phyloP scores from a whole-genome alignment of 2,797 vertebrate genomes.

The Malurus splendens region DNA sequence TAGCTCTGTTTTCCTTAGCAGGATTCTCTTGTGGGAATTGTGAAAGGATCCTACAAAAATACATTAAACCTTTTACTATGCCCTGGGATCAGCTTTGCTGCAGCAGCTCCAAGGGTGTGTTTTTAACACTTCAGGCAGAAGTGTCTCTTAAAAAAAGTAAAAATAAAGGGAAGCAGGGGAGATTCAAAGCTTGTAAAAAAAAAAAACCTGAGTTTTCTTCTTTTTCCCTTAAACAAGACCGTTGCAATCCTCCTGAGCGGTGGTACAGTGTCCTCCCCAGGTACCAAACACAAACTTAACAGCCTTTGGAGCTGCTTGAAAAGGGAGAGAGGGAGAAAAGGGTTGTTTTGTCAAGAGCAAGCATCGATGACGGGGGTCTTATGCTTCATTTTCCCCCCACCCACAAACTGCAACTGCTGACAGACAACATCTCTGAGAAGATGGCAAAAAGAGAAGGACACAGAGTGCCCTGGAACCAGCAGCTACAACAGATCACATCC shows the following conservation, averaged over 20 bases:
- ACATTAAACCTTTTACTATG: constrained; percentile 17
- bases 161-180: neutral
- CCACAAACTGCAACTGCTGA: neutral
- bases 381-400: accelerated
- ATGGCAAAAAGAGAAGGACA: neutral
- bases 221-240: neutral
- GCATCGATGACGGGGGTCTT: neutral
- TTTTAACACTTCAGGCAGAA: constrained; percentile 20
- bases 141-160: neutral
- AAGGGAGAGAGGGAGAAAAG: neutral
- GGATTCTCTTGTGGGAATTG: neutral
- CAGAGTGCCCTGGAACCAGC: neutral
- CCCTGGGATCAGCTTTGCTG: neutral
- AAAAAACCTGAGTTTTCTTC: neutral
- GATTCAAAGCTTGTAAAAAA: neutral
- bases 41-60: constrained; percentile 36
- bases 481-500: accelerated
- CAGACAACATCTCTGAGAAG: neutral
- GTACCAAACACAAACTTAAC: neutral
- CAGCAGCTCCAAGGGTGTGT: constrained; percentile 13
- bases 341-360: neutral
- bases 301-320: neutral
- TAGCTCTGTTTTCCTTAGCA: neutral
- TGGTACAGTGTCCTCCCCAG: neutral
- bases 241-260: neutral